Evolutionary conservation across 2,797 vertebrate species (phyloP).

Genomic region (Tragopan temminckii): DNA sequence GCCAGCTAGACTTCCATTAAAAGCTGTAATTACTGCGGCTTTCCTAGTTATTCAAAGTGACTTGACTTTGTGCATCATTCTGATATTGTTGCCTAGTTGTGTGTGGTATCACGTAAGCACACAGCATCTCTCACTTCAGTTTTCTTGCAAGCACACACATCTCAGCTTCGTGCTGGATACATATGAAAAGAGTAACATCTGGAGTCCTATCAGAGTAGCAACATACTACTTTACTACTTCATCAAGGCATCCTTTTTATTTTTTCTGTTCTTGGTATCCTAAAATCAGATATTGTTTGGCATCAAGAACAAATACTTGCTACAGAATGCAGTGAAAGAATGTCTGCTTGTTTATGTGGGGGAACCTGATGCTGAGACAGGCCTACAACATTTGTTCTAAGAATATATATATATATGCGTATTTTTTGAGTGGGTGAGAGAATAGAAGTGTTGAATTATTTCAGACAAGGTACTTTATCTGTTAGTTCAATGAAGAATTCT

Average conservation of each 20-base stretch:
- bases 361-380: neutral
- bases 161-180: neutral
- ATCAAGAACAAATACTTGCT: rapidly evolving
- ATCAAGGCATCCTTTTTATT: neutral
- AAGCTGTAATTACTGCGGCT: neutral
- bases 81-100: neutral
- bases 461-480: neutral
- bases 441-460: neutral
- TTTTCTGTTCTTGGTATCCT: neutral
- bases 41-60: neutral
- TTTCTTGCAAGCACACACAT: rapidly evolving
- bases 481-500: neutral
- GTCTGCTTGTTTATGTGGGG: neutral
- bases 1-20: neutral
- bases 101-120: neutral
- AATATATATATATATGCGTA: neutral
- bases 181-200: neutral
- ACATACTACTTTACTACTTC: neutral
- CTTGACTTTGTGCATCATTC: neutral
- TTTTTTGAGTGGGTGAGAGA: neutral
- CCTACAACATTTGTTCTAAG: neutral
- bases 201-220: neutral
- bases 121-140: neutral
- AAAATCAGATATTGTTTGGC: neutral
- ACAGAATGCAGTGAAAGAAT: neutral